phyloP scores from a whole-genome alignment of 2,888 invertebrate genomes.

The Pherbina coryleti region DNA sequence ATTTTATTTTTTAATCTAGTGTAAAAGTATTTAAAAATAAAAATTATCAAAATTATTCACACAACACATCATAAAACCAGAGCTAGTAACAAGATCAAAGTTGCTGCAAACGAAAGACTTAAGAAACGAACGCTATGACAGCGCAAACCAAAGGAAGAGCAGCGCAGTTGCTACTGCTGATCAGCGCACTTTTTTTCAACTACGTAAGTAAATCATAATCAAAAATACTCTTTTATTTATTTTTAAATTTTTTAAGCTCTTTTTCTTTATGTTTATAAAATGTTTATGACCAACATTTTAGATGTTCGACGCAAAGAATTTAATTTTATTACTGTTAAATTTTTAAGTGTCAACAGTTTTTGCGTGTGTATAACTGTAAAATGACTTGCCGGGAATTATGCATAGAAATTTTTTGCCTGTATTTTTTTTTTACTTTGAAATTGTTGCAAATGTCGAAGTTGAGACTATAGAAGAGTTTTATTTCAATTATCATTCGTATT shows the following conservation, averaged over 20 bases:
- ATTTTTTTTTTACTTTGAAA: no score
- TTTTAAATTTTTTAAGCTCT: not conserved
- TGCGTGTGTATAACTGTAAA: no score
- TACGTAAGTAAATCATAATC: constrained; percentile 56
- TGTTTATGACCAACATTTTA: no score
- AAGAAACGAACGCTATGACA: constrained; percentile 56
- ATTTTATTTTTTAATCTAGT: not conserved
- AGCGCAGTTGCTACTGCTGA: constrained; percentile 44
- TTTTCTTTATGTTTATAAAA: not conserved
- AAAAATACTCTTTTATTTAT: not conserved
- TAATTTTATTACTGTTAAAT: no score
- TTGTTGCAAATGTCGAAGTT: no score
- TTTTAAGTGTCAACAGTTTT: no score
- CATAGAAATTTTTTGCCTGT: no score
- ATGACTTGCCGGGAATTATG: no score
- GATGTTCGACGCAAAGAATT: no score
- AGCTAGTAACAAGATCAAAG: not conserved
- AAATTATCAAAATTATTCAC: not conserved
- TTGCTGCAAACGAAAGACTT: constrained; percentile 54
- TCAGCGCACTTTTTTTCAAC: constrained; percentile 54
- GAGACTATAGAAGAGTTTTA: no score
- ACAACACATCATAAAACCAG: not conserved
- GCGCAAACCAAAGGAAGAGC: constrained; percentile 40
- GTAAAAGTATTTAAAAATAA: not conserved
- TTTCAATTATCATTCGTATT: no score